Base-by-base conservation (phyloP, 2,113 vertebrate genomes). In the Melanocharis versteri region DNA sequence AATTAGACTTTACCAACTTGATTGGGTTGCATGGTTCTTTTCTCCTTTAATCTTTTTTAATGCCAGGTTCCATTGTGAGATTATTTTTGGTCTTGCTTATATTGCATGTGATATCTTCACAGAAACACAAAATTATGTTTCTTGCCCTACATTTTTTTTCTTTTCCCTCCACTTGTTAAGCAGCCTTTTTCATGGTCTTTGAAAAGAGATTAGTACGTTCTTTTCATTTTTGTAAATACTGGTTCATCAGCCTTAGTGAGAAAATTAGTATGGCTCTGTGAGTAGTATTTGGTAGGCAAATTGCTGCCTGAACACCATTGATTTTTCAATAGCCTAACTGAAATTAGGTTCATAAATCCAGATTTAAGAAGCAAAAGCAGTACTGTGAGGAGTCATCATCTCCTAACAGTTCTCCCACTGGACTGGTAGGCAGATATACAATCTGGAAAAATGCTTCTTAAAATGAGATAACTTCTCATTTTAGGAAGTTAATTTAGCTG, bases 1-100 rank as follows among this genome's bases (percentile, higher is more conserved):
- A 96, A 97, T 97, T 97, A 90, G 76, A 64, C 80, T 66, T 94
- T 95, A 71, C 56, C 18, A 71, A 2, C 86, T 92, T 94, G 85
- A 93, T 94, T 93, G 45, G 15, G 19, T 93, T 95, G 40, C 72
- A 11, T 64, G 15, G 0, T 79, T 57, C 75, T 93, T 70, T 71
- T 14, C 31, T 48, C 26, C 19, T 88, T 89, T 88, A 90, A 93
- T 96, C 79, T 92, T 86, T 87, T 90, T 92, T 90, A 92, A 81
- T 93, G 85, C 37, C 50, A 83, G 64, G 40, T 93, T 93, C 20
- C 68, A 22, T 47, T 78, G 68, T 83, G 69, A 83, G 57, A 69
- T 83, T 87, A 48, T 83, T 92, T 95, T 86, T 75, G 24, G 18
- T 69, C 66, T 83, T 2, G 2, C 68, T 92, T 75, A 33, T 40